phyloP scores from a whole-genome alignment of 1,140 invertebrate genomes.

The Bradynema listronoti region DNA sequence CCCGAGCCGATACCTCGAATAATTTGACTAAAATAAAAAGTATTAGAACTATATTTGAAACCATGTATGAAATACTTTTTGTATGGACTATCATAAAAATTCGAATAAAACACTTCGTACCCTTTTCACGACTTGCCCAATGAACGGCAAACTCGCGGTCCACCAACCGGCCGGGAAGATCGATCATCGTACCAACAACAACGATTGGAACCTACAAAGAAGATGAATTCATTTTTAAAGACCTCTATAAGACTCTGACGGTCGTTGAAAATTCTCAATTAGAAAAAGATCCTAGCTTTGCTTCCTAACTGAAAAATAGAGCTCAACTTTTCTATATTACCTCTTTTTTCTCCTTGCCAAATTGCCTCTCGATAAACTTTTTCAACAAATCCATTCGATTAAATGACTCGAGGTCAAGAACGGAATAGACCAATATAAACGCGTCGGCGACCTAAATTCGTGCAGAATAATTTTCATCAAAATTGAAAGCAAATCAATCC shows the following conservation, averaged over 20 bases:
- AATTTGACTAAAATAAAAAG: slow-evolving; percentile 28
- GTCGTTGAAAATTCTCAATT: background rate
- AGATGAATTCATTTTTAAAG: no score
- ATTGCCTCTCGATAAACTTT: slow-evolving; percentile 50
- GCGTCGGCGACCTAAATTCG: slow-evolving; percentile 51
- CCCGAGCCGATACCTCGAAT: slow-evolving; percentile 25
- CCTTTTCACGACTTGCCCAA: no score
- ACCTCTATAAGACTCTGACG: no score
- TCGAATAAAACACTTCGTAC: no score
- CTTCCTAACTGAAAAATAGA: background rate
- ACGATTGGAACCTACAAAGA: slow-evolving; percentile 46
- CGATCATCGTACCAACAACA: slow-evolving; percentile 45
- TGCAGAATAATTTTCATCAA: slow-evolving; percentile 5
- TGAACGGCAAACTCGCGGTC: slow-evolving; percentile 41
- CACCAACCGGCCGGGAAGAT: slow-evolving; percentile 41
- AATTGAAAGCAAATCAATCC: slow-evolving; percentile 7
- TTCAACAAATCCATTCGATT: slow-evolving; percentile 49
- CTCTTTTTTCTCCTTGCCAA: slow-evolving; percentile 53
- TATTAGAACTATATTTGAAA: no score
- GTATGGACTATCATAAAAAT: no score
- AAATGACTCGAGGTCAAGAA: slow-evolving; percentile 50
- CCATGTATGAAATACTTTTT: no score
- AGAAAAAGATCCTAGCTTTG: background rate
- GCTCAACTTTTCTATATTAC: slow-evolving; percentile 14
- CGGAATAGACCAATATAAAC: slow-evolving; percentile 52